Evolutionary conservation across 2,888 invertebrate genomes (phyloP).

Genomic region (Caenorhabditis doughertyi): DNA sequence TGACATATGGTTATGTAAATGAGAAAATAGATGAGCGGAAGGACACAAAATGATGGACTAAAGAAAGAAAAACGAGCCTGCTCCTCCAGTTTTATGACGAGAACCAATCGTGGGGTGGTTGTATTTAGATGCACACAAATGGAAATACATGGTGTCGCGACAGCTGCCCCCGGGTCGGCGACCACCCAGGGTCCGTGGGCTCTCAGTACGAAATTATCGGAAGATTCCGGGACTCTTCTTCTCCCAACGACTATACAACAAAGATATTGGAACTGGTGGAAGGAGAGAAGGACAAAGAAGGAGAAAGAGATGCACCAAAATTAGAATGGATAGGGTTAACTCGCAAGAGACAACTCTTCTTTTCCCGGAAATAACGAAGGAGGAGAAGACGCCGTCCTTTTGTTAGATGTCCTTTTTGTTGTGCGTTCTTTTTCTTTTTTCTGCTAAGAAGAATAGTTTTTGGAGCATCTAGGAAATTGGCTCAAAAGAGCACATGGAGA

Average conservation of each 20-base stretch:
- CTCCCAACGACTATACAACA: constrained; percentile 57
- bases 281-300: constrained; percentile 8
- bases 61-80: constrained; percentile 42
- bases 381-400: constrained; percentile 11
- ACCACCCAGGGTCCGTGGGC: constrained; percentile 17
- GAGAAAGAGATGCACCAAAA: constrained; percentile 44
- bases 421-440: constrained; percentile 34
- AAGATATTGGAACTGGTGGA: constrained; percentile 28
- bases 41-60: constrained; percentile 28
- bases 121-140: constrained; percentile 34
- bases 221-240: constrained; percentile 12
- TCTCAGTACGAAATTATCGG: constrained; percentile 57
- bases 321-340: constrained; percentile 60
- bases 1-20: constrained; percentile 59
- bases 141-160: constrained; percentile 53
- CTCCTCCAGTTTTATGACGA: constrained; percentile 47
- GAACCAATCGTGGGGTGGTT: background rate
- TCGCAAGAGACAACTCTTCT: constrained; percentile 34
- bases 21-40: constrained; percentile 32
- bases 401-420: constrained; percentile 38
- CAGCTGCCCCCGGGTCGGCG: constrained; percentile 46
- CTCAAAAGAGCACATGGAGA: constrained; percentile 7
- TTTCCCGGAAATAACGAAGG: background rate
- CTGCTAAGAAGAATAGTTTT: background rate
- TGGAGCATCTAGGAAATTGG: constrained; percentile 30